Conservation (phyloP, 2,888 invertebrate genomes). For the Pasiphila rectangulata region DNA sequence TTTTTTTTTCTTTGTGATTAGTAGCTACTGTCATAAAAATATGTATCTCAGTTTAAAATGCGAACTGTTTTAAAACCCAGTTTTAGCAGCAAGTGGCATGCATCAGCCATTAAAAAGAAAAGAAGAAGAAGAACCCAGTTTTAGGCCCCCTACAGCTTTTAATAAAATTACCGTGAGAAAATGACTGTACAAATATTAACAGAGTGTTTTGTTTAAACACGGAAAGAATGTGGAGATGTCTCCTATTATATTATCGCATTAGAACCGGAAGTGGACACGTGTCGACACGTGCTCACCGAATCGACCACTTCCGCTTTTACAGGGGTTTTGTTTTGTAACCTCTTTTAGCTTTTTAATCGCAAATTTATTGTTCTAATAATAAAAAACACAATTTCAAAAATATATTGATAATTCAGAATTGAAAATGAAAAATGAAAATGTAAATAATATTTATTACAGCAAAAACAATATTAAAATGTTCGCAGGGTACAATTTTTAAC, state of each 20-base stretch:
- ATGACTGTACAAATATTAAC: constrained; percentile 43
- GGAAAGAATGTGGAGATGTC: constrained; percentile 71
- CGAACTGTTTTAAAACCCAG: too few relatives aligned
- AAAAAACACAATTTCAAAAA: neutral
- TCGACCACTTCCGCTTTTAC: constrained; percentile 67
- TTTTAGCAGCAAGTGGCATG: too few relatives aligned
- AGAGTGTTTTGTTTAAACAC: constrained; percentile 51
- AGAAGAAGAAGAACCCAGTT: too few relatives aligned
- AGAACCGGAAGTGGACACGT: constrained; percentile 70
- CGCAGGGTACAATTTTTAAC: too few relatives aligned
- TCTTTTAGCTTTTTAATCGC: constrained; percentile 18
- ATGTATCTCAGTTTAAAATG: too few relatives aligned
- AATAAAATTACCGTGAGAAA: constrained; percentile 45
- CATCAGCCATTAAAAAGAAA: too few relatives aligned
- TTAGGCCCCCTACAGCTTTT: constrained; percentile 15
- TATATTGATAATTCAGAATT: too few relatives aligned
- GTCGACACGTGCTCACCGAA: constrained; percentile 69
- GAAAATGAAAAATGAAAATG: too few relatives aligned
- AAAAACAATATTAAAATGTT: too few relatives aligned
- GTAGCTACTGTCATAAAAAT: too few relatives aligned
- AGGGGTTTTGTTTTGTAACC: constrained; percentile 31
- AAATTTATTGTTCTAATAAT: constrained; percentile 8
- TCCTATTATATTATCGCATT: constrained; percentile 78
- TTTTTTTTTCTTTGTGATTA: too few relatives aligned
- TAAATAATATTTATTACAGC: too few relatives aligned